Conservation (phyloP, 2,797 vertebrate genomes). For the Valencia hispanica region DNA sequence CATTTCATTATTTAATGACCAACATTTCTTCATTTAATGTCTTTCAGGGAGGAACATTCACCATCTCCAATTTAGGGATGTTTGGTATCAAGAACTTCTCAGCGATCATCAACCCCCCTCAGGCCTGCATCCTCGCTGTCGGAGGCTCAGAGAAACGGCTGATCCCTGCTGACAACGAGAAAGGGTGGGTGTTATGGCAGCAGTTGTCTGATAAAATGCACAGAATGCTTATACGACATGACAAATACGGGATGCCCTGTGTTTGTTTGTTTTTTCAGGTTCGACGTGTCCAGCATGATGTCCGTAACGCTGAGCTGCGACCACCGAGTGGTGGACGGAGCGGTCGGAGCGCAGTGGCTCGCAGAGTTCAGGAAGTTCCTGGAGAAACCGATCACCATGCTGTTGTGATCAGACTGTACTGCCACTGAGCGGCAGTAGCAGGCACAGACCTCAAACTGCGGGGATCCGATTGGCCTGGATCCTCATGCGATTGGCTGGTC, state of each 20-base stretch:
- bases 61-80: slow-evolving; percentile 98
- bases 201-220: neutral
- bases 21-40: neutral
- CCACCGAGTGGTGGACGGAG: slow-evolving; percentile 95
- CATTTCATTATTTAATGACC: neutral
- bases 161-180: slow-evolving; percentile 94
- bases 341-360: slow-evolving; percentile 97
- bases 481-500: slow-evolving; percentile 54
- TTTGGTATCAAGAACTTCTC: slow-evolving; percentile 98
- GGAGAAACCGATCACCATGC: slow-evolving; percentile 94
- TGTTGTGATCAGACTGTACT: slow-evolving; percentile 84
- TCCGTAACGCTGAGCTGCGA: slow-evolving; percentile 97
- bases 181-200: slow-evolving; percentile 81
- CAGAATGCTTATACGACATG: neutral
- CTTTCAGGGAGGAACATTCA: slow-evolving; percentile 94
- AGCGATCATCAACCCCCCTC: slow-evolving; percentile 98
- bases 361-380: slow-evolving; percentile 95
- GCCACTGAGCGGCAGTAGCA: slow-evolving; percentile 35
- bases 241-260: neutral
- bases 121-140: slow-evolving; percentile 95
- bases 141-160: slow-evolving; percentile 92
- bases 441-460: slow-evolving; percentile 47
- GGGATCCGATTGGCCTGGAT: slow-evolving; percentile 55
- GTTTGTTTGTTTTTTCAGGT: slow-evolving; percentile 80
- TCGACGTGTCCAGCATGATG: slow-evolving; percentile 93